phyloP scores from a whole-genome alignment of 2,113 vertebrate species.

The Ptilorrhoa leucosticta region DNA sequence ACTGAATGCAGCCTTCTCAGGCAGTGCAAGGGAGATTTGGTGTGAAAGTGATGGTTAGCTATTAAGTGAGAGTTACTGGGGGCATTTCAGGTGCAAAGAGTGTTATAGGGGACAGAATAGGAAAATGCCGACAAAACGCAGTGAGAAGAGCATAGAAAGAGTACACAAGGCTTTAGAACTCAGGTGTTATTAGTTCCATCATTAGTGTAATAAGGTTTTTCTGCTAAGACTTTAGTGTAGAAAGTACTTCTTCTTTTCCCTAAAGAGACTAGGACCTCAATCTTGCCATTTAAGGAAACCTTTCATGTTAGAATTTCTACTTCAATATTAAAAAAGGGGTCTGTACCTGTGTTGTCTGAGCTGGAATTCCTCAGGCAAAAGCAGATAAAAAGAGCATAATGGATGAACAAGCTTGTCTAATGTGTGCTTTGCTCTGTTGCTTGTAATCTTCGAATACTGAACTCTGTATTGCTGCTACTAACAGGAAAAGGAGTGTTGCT shows the following conservation, averaged over 20 bases:
- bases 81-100: background rate
- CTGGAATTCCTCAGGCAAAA: background rate
- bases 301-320: background rate
- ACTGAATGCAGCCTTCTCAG: background rate
- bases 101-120: background rate
- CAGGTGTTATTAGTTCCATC: background rate
- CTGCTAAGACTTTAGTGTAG: background rate
- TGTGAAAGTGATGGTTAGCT: background rate
- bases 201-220: background rate
- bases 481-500: background rate
- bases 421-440: background rate
- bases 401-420: background rate
- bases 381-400: background rate
- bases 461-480: background rate
- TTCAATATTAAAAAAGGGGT: background rate
- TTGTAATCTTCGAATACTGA: background rate
- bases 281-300: background rate
- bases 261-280: background rate
- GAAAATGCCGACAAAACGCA: background rate
- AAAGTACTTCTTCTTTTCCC: background rate
- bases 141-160: background rate
- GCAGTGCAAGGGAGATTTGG: background rate
- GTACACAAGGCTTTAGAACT: background rate
- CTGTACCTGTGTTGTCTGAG: background rate
- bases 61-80: background rate